Evolutionary conservation across 2,888 invertebrate genomes (phyloP).

Genomic region (Isoperla grammatica): DNA sequence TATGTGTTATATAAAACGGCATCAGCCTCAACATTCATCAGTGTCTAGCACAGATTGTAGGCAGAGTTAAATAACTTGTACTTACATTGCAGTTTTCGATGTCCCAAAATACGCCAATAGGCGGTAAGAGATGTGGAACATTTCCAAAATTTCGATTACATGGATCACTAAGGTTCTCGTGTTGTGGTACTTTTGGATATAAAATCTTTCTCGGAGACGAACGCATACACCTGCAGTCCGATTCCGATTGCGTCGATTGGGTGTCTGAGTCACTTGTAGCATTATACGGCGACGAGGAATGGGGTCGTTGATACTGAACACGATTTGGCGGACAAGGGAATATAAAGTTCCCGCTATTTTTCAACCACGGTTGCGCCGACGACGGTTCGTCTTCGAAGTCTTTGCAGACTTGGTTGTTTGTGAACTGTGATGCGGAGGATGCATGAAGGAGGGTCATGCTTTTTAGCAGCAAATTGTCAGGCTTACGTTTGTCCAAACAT

Average conservation of each 20-base stretch:
- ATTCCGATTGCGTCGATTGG: conserved; percentile 26
- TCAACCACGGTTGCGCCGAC: too few species aligned
- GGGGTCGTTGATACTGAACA: not conserved
- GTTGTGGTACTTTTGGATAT: not conserved
- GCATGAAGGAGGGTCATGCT: too few species aligned
- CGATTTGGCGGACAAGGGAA: conserved; percentile 1
- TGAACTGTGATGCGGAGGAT: too few species aligned
- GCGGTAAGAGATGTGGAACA: conserved; percentile 44
- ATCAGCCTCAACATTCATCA: not conserved
- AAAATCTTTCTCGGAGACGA: not conserved
- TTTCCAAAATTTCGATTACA: not conserved
- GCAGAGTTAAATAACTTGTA: too few species aligned
- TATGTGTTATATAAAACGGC: not conserved
- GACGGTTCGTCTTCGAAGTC: too few species aligned
- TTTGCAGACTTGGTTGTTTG: too few species aligned
- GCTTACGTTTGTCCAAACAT: not conserved
- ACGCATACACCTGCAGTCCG: conserved; percentile 5
- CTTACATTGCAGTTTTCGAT: conserved; percentile 81
- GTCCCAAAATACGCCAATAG: conserved; percentile 89
- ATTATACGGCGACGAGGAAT: not conserved
- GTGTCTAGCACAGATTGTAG: too few species aligned
- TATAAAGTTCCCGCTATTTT: too few species aligned
- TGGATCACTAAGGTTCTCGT: conserved; percentile 1
- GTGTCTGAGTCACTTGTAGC: conserved; percentile 24
- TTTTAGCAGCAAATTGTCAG: not conserved